A percentile compares a stretch with the other conserved stretches of the same genome.
Conservation (phyloP, 2,113 vertebrate genomes). For the Bufo bufo region DNA sequence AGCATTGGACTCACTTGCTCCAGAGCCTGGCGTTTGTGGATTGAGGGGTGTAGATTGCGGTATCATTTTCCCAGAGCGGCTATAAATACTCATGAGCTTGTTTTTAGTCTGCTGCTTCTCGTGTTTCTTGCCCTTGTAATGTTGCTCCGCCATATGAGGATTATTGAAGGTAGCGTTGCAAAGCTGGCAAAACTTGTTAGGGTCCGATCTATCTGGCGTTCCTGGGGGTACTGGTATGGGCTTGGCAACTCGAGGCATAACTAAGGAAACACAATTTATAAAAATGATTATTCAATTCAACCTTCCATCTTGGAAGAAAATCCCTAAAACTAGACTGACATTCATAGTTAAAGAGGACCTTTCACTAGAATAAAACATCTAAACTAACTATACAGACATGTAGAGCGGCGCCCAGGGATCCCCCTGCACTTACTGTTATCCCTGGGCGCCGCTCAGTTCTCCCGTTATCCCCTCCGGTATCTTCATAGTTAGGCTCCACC, state of each 20-base stretch:
- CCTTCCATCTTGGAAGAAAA: background rate
- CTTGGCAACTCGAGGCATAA: conserved; percentile 60
- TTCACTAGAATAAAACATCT: too few relatives aligned
- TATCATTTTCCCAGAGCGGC: conserved; percentile 64
- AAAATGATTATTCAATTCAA: background rate
- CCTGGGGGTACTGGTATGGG: conserved; percentile 62
- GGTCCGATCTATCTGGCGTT: conserved; percentile 73
- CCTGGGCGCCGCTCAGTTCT: too few relatives aligned
- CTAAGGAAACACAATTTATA: conserved; percentile 63
- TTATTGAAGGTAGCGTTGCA: conserved; percentile 97
- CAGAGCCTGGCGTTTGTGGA: conserved; percentile 38
- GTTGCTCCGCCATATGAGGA: conserved; percentile 93
- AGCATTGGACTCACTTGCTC: conserved; percentile 33
- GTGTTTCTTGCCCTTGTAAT: conserved; percentile 96
- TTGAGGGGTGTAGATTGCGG: conserved; percentile 19
- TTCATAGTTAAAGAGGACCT: too few relatives aligned
- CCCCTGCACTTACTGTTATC: too few relatives aligned
- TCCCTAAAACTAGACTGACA: background rate
- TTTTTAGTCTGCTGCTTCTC: conserved; percentile 92
- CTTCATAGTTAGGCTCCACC: too few relatives aligned
- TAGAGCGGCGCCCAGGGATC: too few relatives aligned
- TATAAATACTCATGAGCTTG: conserved; percentile 92
- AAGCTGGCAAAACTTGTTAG: conserved; percentile 91
- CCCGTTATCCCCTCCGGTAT: too few relatives aligned
- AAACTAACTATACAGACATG: too few relatives aligned